phyloP scores from a whole-genome alignment of 1,140 invertebrate genomes.

The Homarus americanus region DNA sequence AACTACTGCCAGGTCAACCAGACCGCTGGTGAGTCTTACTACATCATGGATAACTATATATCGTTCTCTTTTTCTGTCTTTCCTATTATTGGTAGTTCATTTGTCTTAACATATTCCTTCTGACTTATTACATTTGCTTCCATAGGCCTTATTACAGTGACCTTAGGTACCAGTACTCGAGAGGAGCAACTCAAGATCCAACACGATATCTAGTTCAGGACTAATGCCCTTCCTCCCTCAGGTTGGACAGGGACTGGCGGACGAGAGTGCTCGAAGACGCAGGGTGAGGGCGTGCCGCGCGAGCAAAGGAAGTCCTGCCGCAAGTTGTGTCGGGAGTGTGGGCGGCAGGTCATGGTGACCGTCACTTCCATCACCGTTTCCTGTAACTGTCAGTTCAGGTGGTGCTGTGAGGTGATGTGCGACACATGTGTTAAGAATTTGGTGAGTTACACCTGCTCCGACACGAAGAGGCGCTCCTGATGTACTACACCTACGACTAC shows the following conservation, averaged over 20 bases:
- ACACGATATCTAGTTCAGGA: background rate
- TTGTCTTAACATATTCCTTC: too few species aligned
- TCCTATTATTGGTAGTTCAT: too few species aligned
- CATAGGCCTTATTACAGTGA: background rate
- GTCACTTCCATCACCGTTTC: slow-evolving; percentile 83
- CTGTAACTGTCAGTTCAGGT: slow-evolving; percentile 95
- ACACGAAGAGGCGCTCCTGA: too few species aligned
- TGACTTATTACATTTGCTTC: too few species aligned
- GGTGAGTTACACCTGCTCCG: slow-evolving; percentile 9
- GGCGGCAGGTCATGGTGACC: slow-evolving; percentile 84
- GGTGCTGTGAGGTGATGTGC: slow-evolving; percentile 96
- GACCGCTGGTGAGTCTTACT: slow-evolving; percentile 15
- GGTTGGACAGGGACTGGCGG: slow-evolving; percentile 91
- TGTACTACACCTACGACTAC: too few species aligned
- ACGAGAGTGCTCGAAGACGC: slow-evolving; percentile 81
- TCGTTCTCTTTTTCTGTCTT: too few species aligned
- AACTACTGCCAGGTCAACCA: slow-evolving; percentile 82
- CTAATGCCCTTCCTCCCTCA: slow-evolving; percentile 76
- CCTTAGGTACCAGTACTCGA: background rate
- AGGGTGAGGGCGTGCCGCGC: slow-evolving; percentile 81
- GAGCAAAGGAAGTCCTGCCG: slow-evolving; percentile 81
- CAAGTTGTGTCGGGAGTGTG: slow-evolving; percentile 86
- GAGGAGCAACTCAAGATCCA: background rate
- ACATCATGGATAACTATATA: too few species aligned
- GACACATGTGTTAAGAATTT: slow-evolving; percentile 83